These are phyloP conservation scores for Microcebus jonahi DNA, from an alignment of 2,113 vertebrate species.

Conservation along the genomic window DNA sequence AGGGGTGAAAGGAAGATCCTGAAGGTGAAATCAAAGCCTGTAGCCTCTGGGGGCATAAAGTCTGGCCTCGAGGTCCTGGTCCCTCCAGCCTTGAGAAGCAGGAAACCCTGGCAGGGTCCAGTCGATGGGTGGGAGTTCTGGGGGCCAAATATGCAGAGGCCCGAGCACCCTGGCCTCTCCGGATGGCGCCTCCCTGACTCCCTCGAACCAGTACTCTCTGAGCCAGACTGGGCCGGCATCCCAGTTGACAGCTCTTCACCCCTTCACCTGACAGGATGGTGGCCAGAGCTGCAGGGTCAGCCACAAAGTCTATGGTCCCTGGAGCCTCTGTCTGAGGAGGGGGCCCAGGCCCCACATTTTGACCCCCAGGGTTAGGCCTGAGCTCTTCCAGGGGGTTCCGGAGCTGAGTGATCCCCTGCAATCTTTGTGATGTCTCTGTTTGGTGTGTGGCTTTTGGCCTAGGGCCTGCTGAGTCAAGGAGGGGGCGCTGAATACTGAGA, in stretches of 20 bases:
- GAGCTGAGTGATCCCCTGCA: neutral
- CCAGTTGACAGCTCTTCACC: constrained; percentile 59
- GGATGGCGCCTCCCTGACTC: constrained; percentile 34
- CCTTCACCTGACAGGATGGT: constrained; percentile 82
- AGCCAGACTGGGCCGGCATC: constrained; percentile 79
- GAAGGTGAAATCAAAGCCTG: constrained; percentile 49
- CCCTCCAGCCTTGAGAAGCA: constrained; percentile 74
- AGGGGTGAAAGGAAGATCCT: constrained; percentile 10
- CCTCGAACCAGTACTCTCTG: constrained; percentile 77
- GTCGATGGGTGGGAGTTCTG: constrained; percentile 33
- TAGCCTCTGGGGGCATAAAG: constrained; percentile 40
- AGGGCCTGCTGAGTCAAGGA: constrained; percentile 10
- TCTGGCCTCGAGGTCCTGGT: constrained; percentile 65
- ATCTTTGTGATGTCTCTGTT: constrained; percentile 47
- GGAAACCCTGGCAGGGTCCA: constrained; percentile 68
- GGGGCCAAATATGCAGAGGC: constrained; percentile 67
- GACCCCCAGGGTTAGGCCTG: constrained; percentile 16
- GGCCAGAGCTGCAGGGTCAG: constrained; percentile 79
- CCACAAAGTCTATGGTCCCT: constrained; percentile 77
- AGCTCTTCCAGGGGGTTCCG: constrained; percentile 76
- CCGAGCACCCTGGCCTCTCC: constrained; percentile 62
- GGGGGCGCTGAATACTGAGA: neutral
- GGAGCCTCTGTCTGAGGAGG: constrained; percentile 62
- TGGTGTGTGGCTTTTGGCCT: neutral
- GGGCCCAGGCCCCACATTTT: constrained; percentile 33